phyloP scores from a whole-genome alignment of 2,888 invertebrate species.

The Shargacucullia verbasci region DNA sequence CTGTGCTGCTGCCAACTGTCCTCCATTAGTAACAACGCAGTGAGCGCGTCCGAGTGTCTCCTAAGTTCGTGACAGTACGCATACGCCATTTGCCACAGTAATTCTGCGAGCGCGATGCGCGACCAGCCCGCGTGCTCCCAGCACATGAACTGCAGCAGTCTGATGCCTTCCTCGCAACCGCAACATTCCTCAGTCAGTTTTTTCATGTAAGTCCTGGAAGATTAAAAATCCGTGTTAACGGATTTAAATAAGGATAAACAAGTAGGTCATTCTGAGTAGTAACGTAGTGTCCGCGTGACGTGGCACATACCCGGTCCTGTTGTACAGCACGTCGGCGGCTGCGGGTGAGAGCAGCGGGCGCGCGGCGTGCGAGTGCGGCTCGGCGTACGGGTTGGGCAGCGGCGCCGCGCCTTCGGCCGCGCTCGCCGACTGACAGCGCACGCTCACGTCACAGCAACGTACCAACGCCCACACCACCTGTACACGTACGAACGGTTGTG shows the following conservation, averaged over 20 bases:
- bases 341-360: constrained; percentile 83
- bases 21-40: constrained; percentile 96
- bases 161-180: constrained; percentile 96
- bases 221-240: too few relatives aligned
- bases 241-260: too few relatives aligned
- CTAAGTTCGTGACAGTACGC: constrained; percentile 98
- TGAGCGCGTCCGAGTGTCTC: constrained; percentile 96
- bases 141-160: constrained; percentile 97
- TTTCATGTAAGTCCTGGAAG: constrained; percentile 92
- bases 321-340: constrained; percentile 95
- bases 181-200: constrained; percentile 98
- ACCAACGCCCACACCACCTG: constrained; percentile 95
- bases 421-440: constrained; percentile 87
- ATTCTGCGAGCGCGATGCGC: constrained; percentile 95
- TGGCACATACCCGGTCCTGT: constrained; percentile 91
- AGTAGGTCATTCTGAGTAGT: too few relatives aligned
- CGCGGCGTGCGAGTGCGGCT: constrained; percentile 79
- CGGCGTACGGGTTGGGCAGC: constrained; percentile 91
- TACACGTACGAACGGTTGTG: too few relatives aligned
- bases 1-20: constrained; percentile 99
- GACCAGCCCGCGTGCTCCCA: constrained; percentile 99
- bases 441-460: constrained; percentile 96
- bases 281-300: too few relatives aligned
- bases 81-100: constrained; percentile 96
- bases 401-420: constrained; percentile 88